Base-by-base conservation (phyloP, 2,888 invertebrate species). In the Orgyia antiqua region DNA sequence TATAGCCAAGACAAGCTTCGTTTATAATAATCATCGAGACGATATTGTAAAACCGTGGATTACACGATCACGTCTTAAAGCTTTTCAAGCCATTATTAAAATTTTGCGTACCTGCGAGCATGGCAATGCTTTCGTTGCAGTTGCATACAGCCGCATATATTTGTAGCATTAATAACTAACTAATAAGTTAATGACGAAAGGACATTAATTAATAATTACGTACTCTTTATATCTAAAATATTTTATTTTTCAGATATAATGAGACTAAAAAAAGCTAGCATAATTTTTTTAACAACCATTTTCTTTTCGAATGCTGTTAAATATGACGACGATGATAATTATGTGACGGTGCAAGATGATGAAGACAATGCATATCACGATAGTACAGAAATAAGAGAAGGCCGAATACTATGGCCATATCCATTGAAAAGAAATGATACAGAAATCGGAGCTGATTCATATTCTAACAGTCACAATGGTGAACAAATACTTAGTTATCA, bases 361-460 rank as follows among this genome's bases (percentile, higher is more conserved):
- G 34, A 38, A 12, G 29, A 33, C 4, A 7, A 9, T 10, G n/a
- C n/a, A n/a, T n/a, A n/a, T n/a, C n/a, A n/a, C n/a, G 7, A 10
- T 4, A 33, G 52, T 21, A 45, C 39, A 34, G 52, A 39, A 29
- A 25, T 43, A 4, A 65, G 59, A 51, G 51, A 54, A 17, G 64
- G 51, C 1, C 62, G 63, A 12, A 73, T 79, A 40, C 42, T 80
- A 9, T 76, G 76, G 74, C 73, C 80, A 0, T 68, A 68, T 43
- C 73, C 70, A 9, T 27, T 59, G 10, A 58, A 51, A 27, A 24
- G 25, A 2, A 62, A 61, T 19, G 57, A 50, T n/a, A 51, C 45
- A 19, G 53, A 57, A 20, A 32, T 21, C 4, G 10, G 4, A 35
- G 24, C 5, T 13, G 33, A 32, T 27, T 27, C 19, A 33, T 36